Conservation (phyloP, 2,888 invertebrate genomes). For the Lymantria dispar region DNA sequence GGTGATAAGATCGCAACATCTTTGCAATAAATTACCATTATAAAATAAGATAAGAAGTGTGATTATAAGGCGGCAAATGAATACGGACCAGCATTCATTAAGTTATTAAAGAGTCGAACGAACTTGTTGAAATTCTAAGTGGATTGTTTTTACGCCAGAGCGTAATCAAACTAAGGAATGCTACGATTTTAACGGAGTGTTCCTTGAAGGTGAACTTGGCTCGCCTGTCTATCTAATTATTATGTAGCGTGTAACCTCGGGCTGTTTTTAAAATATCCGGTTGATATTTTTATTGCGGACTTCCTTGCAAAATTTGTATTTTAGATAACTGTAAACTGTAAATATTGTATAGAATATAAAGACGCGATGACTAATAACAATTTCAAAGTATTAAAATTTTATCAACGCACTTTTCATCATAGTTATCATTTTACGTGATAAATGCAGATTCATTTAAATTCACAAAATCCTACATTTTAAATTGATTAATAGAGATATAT, state of each 20-base stretch:
- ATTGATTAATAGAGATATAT: no score
- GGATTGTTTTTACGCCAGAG: constrained; percentile 63
- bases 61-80: constrained; percentile 18
- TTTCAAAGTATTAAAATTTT: not conserved
- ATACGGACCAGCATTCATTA: constrained; percentile 58
- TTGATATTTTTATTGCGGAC: constrained; percentile 28
- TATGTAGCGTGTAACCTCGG: constrained; percentile 32
- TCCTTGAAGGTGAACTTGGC: constrained; percentile 44
- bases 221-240: constrained; percentile 40
- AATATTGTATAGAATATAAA: not conserved
- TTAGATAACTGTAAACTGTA: not conserved
- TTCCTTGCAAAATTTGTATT: constrained; percentile 6
- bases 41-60: not conserved
- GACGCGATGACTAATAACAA: not conserved
- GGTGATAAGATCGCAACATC: not conserved
- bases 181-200: constrained; percentile 39
- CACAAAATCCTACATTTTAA: no score
- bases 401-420: no score
- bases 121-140: constrained; percentile 52
- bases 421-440: no score
- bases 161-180: constrained; percentile 61
- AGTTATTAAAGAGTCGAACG: constrained; percentile 51
- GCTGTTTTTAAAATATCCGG: constrained; percentile 31
- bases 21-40: not conserved
- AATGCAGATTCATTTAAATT: no score